These are phyloP conservation scores for Myotis planiceps DNA, from an alignment of 2,797 vertebrate species.

Conservation along the genomic window DNA sequence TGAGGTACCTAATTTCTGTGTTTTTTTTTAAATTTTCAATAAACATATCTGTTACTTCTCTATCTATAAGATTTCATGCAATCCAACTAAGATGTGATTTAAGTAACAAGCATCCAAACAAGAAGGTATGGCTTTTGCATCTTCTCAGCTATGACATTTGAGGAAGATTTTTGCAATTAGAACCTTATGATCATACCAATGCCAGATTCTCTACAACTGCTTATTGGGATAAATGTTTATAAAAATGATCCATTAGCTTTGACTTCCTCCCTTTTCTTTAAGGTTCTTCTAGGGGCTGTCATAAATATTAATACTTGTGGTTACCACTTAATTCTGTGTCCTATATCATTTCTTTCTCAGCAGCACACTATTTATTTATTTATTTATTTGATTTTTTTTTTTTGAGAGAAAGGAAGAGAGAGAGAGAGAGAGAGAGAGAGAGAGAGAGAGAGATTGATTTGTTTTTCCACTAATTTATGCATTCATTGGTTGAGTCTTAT, in stretches of 20 bases:
- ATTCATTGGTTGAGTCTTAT: neutral
- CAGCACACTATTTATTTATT: neutral
- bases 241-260: slow-evolving; percentile 41
- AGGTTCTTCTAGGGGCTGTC: slow-evolving; percentile 3
- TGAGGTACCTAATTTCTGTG: no score
- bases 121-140: neutral
- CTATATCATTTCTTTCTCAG: neutral
- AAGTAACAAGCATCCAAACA: slow-evolving; percentile 47
- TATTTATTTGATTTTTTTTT: neutral
- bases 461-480: neutral
- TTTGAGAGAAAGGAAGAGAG: no score
- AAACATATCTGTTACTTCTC: slow-evolving; percentile 52
- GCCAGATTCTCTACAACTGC: neutral
- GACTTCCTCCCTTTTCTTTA: slow-evolving; percentile 14
- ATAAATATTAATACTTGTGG: slow-evolving; percentile 43
- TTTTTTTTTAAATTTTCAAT: slow-evolving; percentile 48
- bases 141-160: slow-evolving; percentile 42
- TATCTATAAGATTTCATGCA: neutral
- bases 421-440: no score
- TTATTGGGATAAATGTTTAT: slow-evolving; percentile 48
- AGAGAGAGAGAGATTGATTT: neutral
- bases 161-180: slow-evolving; percentile 1
- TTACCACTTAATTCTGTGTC: slow-evolving; percentile 22
- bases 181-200: neutral
- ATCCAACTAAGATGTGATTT: slow-evolving; percentile 40